Percentiles rank a stretch among this genome's conserved stretches.
Evolutionary conservation across 2,797 vertebrate genomes (phyloP).

Genomic region (Podargus strigoides): DNA sequence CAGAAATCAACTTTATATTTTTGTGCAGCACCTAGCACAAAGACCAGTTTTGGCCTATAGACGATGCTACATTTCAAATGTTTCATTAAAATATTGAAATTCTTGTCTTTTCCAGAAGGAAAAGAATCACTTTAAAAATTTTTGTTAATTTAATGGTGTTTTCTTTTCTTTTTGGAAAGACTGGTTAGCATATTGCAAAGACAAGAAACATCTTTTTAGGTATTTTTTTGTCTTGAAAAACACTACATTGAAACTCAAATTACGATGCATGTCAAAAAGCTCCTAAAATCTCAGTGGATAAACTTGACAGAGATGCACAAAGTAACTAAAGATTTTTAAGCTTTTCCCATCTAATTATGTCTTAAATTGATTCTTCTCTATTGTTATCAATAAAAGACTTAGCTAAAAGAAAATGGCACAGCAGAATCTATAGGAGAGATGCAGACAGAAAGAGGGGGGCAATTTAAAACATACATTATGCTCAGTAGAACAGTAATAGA

Average conservation of each 20-base stretch:
- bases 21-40: neutral
- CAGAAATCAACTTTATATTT: neutral
- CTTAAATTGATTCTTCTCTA: neutral
- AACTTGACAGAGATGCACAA: neutral
- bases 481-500: too few species aligned
- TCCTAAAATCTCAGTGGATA: neutral
- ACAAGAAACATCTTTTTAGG: too few species aligned
- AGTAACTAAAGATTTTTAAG: neutral
- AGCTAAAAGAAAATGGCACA: neutral
- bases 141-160: neutral
- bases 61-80: neutral
- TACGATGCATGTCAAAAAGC: neutral
- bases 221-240: neutral
- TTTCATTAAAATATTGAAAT: neutral
- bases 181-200: neutral
- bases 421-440: neutral
- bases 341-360: neutral
- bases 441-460: neutral
- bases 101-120: neutral
- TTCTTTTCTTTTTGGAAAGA: neutral
- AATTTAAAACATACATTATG: neutral
- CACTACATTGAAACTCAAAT: neutral
- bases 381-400: neutral
- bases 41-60: neutral
- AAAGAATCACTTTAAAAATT: neutral